phyloP scores from a whole-genome alignment of 2,113 vertebrate genomes.

The Erinaceus europaeus region DNA sequence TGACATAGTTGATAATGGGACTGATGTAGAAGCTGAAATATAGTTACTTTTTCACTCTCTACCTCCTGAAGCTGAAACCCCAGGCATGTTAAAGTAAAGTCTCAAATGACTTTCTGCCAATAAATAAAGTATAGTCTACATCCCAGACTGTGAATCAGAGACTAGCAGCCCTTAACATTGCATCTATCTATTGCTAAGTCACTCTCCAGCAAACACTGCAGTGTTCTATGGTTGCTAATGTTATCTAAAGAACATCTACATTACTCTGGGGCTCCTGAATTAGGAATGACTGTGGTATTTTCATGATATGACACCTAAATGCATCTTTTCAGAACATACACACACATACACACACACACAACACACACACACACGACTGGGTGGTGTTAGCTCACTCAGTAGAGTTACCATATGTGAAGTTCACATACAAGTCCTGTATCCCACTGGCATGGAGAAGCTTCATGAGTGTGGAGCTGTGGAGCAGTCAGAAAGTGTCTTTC shows the following conservation, averaged over 20 bases:
- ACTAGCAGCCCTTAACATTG: not conserved
- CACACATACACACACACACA: no score
- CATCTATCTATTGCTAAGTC: not conserved
- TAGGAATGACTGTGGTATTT: not conserved
- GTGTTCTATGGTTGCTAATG: not conserved
- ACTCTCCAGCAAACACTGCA: not conserved
- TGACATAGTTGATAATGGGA: constrained; percentile 52
- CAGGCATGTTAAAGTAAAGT: not conserved
- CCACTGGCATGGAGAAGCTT: no score
- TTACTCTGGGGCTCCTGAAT: not conserved
- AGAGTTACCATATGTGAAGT: no score
- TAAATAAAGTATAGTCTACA: not conserved
- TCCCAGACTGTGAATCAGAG: not conserved
- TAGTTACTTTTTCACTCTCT: constrained; percentile 3
- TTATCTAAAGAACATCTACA: not conserved
- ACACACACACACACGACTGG: no score
- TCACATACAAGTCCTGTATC: no score
- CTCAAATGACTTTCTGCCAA: not conserved
- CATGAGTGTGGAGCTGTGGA: no score
- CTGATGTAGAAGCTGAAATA: constrained; percentile 48
- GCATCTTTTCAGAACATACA: not conserved
- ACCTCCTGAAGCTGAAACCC: constrained; percentile 26
- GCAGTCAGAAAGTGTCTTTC: no score
- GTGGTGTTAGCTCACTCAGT: no score
- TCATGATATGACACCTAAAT: not conserved